Percentiles rank a stretch among this genome's conserved stretches.
Conservation (phyloP, 1,140 invertebrate species). For the Bombus cullumanus region DNA sequence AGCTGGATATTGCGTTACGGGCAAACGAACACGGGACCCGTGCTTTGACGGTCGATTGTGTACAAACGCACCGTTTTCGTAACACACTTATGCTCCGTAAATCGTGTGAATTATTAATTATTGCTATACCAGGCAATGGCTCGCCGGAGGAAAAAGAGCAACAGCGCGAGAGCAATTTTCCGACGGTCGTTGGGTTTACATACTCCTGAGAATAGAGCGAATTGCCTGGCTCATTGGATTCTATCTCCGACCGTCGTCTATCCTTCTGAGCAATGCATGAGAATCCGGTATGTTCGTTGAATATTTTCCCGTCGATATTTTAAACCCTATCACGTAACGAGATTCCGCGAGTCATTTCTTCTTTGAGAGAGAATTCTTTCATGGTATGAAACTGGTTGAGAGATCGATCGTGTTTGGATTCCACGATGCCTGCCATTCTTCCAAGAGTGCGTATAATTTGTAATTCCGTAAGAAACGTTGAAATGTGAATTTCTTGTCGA, state of each 20-base stretch:
- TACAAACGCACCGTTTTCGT: background rate
- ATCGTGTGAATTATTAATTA: conserved; percentile 35
- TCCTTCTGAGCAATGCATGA: conserved; percentile 30
- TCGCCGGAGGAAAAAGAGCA: background rate
- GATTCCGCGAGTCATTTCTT: conserved; percentile 26
- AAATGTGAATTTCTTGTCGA: background rate
- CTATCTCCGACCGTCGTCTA: background rate
- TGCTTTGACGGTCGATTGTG: conserved; percentile 17
- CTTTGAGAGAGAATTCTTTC: background rate
- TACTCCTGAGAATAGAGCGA: conserved; percentile 40
- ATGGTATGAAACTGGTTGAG: background rate
- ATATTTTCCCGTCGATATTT: conserved; percentile 30
- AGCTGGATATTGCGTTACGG: conserved; percentile 36
- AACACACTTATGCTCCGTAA: background rate
- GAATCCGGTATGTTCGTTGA: background rate
- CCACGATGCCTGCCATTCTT: background rate
- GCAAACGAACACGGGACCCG: conserved; percentile 3
- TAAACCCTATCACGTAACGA: conserved; percentile 49
- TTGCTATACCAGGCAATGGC: too few species aligned
- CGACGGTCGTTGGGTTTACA: conserved; percentile 16
- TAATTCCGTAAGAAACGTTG: background rate
- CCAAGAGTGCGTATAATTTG: background rate
- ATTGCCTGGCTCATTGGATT: conserved; percentile 30
- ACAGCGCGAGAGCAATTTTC: conserved; percentile 13
- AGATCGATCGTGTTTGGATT: background rate